Evolutionary conservation across 1,140 invertebrate species (phyloP).

Genomic region (Steinernema khuongi): DNA sequence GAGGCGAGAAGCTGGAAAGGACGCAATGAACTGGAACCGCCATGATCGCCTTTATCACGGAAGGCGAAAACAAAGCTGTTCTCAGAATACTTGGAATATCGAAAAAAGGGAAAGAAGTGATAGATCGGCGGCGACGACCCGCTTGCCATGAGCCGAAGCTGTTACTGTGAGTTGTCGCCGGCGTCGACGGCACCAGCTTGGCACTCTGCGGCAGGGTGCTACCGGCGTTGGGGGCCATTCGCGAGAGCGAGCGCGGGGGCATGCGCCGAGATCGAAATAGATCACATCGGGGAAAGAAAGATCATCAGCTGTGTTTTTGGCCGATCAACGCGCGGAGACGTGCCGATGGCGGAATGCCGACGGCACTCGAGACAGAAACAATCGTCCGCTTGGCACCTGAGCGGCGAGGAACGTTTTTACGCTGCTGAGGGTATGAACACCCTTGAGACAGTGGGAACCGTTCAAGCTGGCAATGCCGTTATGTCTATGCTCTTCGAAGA

Average conservation of each 20-base stretch:
- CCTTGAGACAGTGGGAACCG: no score
- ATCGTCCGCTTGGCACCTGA: not conserved
- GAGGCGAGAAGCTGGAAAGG: not conserved
- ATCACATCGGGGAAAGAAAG: not conserved
- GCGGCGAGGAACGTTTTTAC: not conserved
- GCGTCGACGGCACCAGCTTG: not conserved
- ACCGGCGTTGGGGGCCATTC: constrained; percentile 1
- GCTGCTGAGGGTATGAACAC: not conserved
- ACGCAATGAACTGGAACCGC: not conserved
- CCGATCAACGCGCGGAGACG: not conserved
- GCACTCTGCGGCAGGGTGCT: not conserved
- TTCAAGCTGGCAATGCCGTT: no score
- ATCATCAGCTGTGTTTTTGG: constrained; percentile 12
- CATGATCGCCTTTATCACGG: constrained; percentile 3
- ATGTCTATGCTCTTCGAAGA: no score
- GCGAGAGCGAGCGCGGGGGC: not conserved
- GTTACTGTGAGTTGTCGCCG: not conserved
- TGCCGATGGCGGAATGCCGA: not conserved
- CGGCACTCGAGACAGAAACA: not conserved
- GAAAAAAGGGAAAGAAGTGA: not conserved
- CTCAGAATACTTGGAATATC: not conserved
- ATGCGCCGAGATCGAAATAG: constrained; percentile 8
- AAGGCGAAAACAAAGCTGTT: constrained; percentile 5
- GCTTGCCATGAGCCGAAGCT: not conserved
- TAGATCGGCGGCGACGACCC: not conserved